Percentiles rank a stretch among this genome's conserved stretches.
These are phyloP conservation scores for Platanista minor DNA, from an alignment of 2,113 vertebrate genomes.

Conservation along the genomic window DNA sequence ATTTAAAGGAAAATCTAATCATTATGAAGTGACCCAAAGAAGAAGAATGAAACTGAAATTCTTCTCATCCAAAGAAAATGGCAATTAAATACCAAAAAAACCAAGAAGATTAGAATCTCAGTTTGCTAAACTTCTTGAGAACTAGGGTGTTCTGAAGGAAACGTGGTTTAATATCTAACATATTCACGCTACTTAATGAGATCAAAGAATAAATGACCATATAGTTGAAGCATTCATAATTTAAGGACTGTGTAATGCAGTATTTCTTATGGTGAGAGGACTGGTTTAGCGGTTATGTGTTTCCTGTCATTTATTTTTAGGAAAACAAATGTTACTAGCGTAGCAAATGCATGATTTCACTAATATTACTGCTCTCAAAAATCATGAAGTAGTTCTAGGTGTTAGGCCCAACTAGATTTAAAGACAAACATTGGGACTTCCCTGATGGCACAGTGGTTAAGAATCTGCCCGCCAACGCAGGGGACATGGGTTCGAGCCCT, in stretches of 20 bases:
- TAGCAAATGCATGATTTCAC: background rate
- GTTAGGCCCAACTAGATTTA: background rate
- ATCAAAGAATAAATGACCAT: no score
- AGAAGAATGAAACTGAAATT: background rate
- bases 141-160: background rate
- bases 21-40: background rate
- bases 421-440: background rate
- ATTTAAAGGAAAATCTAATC: background rate
- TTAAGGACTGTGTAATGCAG: background rate
- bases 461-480: no score
- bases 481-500: no score
- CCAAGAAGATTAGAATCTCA: background rate
- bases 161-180: background rate
- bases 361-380: background rate
- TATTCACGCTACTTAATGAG: no score
- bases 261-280: background rate
- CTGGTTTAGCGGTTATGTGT: background rate
- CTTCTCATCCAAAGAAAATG: conserved; percentile 14
- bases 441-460: no score
- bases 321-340: background rate
- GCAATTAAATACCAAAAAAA: background rate
- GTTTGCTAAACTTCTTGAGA: background rate
- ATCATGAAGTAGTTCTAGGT: background rate
- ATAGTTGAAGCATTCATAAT: background rate
- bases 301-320: background rate